Conservation (phyloP, 2,888 invertebrate species). For the Osedax frankpressi region DNA sequence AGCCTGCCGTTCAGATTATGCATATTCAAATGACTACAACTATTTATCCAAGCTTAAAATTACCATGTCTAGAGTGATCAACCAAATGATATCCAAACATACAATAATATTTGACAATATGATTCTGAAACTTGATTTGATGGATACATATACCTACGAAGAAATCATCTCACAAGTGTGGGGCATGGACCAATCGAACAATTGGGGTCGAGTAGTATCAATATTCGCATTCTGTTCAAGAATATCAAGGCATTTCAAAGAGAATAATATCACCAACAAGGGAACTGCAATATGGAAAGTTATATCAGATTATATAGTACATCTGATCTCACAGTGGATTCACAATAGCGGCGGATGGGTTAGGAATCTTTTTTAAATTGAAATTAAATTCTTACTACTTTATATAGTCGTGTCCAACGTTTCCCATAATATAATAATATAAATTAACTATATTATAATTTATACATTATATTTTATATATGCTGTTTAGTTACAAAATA, state of each 20-base stretch:
- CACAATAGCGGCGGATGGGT: not conserved
- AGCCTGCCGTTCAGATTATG: not conserved
- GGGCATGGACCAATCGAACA: not conserved
- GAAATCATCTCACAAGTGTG: not conserved
- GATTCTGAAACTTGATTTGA: not conserved
- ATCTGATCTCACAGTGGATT: not conserved
- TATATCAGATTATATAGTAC: not conserved
- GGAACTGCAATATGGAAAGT: not conserved
- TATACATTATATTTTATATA: no score
- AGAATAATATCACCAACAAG: not conserved
- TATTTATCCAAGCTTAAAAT: not conserved
- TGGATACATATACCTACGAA: not conserved
- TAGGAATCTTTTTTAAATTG: no score
- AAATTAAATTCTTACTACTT: no score
- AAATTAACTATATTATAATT: no score
- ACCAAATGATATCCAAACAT: not conserved
- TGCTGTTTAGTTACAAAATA: no score
- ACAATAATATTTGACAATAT: not conserved
- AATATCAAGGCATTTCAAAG: not conserved
- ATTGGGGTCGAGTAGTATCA: not conserved
- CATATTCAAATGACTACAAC: not conserved
- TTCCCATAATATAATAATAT: no score
- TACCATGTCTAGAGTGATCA: not conserved
- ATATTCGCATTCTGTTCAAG: not conserved
- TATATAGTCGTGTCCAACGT: no score